Base-by-base conservation (phyloP, 2,113 vertebrate genomes). In the Catharus bicknelli region DNA sequence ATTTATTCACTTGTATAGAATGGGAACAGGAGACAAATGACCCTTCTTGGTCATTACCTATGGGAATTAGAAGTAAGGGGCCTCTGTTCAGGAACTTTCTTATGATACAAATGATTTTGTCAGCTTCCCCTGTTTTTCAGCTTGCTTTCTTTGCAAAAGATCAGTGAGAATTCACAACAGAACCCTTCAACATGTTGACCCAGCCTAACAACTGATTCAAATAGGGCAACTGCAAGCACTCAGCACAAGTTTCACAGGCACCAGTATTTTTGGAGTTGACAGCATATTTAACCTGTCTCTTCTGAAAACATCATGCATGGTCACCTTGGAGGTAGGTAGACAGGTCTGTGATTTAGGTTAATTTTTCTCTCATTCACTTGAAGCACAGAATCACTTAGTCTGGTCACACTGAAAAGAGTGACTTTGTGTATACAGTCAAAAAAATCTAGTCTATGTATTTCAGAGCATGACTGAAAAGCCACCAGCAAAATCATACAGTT, bases 311-410 rank as follows among this genome's bases (percentile, higher is more conserved):
- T 45, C 18, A 32, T 22, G 61, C 48, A 63, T 7, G 1, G 27
- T 79, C 55, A 82, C 61, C 83, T 88, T 10, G 1, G 27, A 77
- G 51, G 38, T 29, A 64, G 48, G 13, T 14, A 80, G 68, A 57
- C 16, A 59, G 50, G 57, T 48, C 48, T 76, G 34, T 58, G 53
- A 81, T 78, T 81, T 50, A 80, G 26, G 38, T 66, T 87, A 38
- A 78, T 75, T 86, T 92, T 95, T 61, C 58, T 68, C 87, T 90
- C 42, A 73, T 84, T 58, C 70, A 79, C 66, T 93, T 68, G 42
- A 78, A 82, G 82, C 32, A 80, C 23, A 48, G 36, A 73, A 48
- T 59, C 58, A 80, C 34, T 90, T 50, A 62, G 47, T 19, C 27
- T 36, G 26, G 70, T 26, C 70, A 13, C 42, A 64, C 45, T 83